Evolutionary conservation across 1,140 invertebrate genomes (phyloP).

Genomic region (Bombus affinis): DNA sequence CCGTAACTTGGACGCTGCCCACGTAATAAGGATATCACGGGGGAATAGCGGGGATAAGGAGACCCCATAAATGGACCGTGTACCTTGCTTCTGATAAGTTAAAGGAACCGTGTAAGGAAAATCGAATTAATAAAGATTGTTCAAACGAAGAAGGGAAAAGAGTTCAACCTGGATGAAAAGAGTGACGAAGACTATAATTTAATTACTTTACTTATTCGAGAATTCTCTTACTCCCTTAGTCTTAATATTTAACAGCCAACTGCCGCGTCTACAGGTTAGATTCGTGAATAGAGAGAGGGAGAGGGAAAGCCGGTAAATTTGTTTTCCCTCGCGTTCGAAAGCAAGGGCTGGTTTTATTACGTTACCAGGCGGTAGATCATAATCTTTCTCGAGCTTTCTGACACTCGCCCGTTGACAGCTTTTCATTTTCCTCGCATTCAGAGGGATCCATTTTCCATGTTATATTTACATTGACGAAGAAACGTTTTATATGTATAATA

Average conservation of each 20-base stretch:
- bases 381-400: not conserved
- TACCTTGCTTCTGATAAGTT: conserved; percentile 17
- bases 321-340: not conserved
- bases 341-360: not conserved
- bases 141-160: not conserved
- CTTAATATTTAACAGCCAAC: not conserved
- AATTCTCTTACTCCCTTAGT: not conserved
- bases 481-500: not conserved
- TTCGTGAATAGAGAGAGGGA: not conserved
- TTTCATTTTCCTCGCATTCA: not conserved
- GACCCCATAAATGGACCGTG: conserved; percentile 15
- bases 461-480: not conserved
- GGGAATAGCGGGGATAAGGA: conserved; percentile 16
- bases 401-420: not conserved
- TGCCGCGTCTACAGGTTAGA: not conserved
- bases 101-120: not conserved
- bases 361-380: conserved; percentile 1
- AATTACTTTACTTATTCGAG: not conserved
- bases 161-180: not conserved
- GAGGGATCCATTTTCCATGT: not conserved
- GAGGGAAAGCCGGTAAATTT: not conserved
- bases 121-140: not conserved
- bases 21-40: conserved; percentile 47
- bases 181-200: not conserved
- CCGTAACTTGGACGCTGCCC: conserved; percentile 30